These are phyloP conservation scores for Tetropium fuscum DNA, from an alignment of 2,888 invertebrate species.

Conservation along the genomic window DNA sequence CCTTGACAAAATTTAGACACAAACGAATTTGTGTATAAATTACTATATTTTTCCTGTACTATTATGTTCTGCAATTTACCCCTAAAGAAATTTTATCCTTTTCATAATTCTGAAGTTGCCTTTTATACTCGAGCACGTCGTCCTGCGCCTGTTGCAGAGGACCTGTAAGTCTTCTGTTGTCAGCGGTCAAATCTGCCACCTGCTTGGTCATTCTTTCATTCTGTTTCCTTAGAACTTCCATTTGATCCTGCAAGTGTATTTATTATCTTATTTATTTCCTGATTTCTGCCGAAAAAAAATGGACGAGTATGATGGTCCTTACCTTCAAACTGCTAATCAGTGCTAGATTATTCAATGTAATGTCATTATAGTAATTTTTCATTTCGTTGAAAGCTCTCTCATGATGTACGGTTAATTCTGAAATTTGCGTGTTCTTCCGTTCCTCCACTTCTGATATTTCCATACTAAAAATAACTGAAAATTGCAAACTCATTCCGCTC, in stretches of 20 bases:
- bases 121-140: constrained; percentile 78
- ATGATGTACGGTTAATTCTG: constrained; percentile 83
- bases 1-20: too few relatives aligned
- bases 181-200: constrained; percentile 74
- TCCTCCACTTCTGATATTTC: constrained; percentile 93
- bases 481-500: too few relatives aligned
- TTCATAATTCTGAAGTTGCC: constrained; percentile 86
- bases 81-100: constrained; percentile 78
- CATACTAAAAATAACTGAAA: constrained; percentile 69
- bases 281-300: too few relatives aligned
- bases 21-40: too few relatives aligned
- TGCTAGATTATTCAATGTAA: constrained; percentile 92
- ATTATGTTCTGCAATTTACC: constrained; percentile 33
- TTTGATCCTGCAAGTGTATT: constrained; percentile 71
- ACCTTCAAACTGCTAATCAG: constrained; percentile 90
- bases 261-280: too few relatives aligned
- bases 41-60: too few relatives aligned
- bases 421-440: constrained; percentile 89
- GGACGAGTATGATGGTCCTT: too few relatives aligned
- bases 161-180: constrained; percentile 79
- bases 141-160: constrained; percentile 79
- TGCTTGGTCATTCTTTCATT: constrained; percentile 83
- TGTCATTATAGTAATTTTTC: constrained; percentile 96
- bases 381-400: constrained; percentile 89
- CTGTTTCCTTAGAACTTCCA: constrained; percentile 80